Evolutionary conservation across 2,888 invertebrate species (phyloP), one percentile per base, ranked within the genome.

Genomic region (Leptogaster cylindrica): DNA sequence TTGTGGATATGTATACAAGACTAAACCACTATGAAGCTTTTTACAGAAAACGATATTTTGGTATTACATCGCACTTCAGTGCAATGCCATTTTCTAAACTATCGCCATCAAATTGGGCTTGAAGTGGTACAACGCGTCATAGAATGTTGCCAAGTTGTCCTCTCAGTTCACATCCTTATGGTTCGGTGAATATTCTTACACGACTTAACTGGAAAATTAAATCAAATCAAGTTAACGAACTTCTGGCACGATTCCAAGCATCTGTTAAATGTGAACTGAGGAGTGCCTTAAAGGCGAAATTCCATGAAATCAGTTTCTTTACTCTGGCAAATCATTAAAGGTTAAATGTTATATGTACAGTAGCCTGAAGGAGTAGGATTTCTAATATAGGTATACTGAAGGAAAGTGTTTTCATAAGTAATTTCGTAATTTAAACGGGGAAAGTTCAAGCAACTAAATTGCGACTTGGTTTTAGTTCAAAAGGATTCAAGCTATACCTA

Each of bases 171-270:
- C 18, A 20, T 46, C 46, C 12, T 46, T 46, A 46, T 46, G 46
- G 18, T 46, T 20, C 18, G 46, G 8, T 46, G 46, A 46, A 46
- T 20, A 46, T 12, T 46, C 20, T 46, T 46, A 12, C 16, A 14
- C 46, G 18, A 46, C 18, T 18, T 46, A 46, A 46, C 46, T 18
- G 16, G 46, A 46, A 46, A 46, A 46, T 46, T 46, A 46, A 46
- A 46, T 46, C 46, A 46, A 4, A 20, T 18, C 16, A 20, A 46
- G 16, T 46, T 46, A 46, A 46, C 46, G 46, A 46, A 46, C 46
- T 20, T 6, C 46, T 46, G 46, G 46, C 18, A 2, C n/a, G n/a
- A n/a, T n/a, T n/a, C n/a, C n/a, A n/a, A n/a, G n/a, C n/a, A n/a
- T n/a, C n/a, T n/a, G n/a, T n/a, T n/a, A n/a, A n/a, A n/a, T n/a